Evolutionary conservation across 37 sponge, comb jelly and placozoan species (phyloP), one percentile per base, ranked within the genome.

Genomic region (Dysidea cf. avara): DNA sequence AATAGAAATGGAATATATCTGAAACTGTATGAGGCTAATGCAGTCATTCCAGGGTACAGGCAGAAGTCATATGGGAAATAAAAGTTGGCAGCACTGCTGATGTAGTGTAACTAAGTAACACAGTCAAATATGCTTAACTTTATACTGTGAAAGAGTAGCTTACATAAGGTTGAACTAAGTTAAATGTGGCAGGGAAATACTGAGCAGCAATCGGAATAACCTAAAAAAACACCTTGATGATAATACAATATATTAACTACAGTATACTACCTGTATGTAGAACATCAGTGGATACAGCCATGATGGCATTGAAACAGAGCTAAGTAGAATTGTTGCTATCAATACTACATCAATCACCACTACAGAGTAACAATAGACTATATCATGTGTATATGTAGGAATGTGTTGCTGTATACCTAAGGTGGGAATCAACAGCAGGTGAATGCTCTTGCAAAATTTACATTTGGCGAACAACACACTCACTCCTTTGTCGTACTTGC

Each of bases 1-100:
- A 69, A 31, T 39, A 84, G 38, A 13, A 84, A 48, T 0, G 90
- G 90, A 3, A 84, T 39, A 37, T 59, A 84, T 46, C 77, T 31
- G 14, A 80, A 17, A 39, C 68, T 69, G 78, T 79, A 90, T 20
- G 85, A 56, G 17, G 79, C 81, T 7, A 80, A 39, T 16, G 85
- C 53, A 49, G 53, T 69, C 66, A 73, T 74, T 43, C 48, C 62
- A 43, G 65, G 54, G 64, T 78, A 78, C 51, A 89, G 59, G 54
- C 89, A 89, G 71, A 89, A 83, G 71, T 89, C 89, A 38, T 89
- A 89, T 0, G 71, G 66, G 52, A 89, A 79, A 56, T 83, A 89
- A 62, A 89, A 72, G 18, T 84, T 56, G 31, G 61, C 12, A 18
- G 30, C 75, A 80, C 85, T 90, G 56, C 75, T 53, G 17, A 80